phyloP scores from a whole-genome alignment of 2,888 invertebrate species.

The Amiota minor region DNA sequence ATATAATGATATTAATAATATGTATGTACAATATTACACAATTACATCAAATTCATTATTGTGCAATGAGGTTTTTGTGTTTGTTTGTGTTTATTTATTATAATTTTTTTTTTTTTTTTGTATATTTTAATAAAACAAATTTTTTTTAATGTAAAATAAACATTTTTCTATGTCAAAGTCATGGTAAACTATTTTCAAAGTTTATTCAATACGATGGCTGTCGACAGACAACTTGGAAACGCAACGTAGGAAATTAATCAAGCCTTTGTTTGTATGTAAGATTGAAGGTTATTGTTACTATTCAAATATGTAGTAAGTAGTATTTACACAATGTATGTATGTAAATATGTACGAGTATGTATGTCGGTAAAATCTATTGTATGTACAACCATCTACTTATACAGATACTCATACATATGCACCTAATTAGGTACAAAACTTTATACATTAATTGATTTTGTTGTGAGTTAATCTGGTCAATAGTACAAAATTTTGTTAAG shows the following conservation, averaged over 20 bases:
- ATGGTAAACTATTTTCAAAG: conserved; percentile 20
- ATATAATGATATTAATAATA: too few relatives aligned
- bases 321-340: neutral
- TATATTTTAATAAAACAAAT: too few relatives aligned
- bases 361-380: too few relatives aligned
- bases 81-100: neutral
- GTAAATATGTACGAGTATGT: too few relatives aligned
- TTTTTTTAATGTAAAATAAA: conserved; percentile 3
- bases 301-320: too few relatives aligned
- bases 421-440: too few relatives aligned
- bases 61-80: conserved; percentile 4
- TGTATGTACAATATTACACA: neutral
- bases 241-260: conserved; percentile 27
- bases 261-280: conserved; percentile 19
- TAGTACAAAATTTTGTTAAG: too few relatives aligned
- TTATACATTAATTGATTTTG: too few relatives aligned
- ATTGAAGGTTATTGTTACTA: conserved; percentile 4
- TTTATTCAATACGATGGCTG: neutral
- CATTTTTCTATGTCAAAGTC: conserved; percentile 34
- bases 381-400: too few relatives aligned
- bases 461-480: too few relatives aligned
- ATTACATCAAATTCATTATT: neutral
- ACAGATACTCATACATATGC: too few relatives aligned
- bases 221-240: neutral
- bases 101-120: too few relatives aligned